Percentiles rank a stretch among this genome's conserved stretches.
Evolutionary conservation across 2,113 vertebrate genomes (phyloP).

Genomic region (Ivindomyrus marchei): DNA sequence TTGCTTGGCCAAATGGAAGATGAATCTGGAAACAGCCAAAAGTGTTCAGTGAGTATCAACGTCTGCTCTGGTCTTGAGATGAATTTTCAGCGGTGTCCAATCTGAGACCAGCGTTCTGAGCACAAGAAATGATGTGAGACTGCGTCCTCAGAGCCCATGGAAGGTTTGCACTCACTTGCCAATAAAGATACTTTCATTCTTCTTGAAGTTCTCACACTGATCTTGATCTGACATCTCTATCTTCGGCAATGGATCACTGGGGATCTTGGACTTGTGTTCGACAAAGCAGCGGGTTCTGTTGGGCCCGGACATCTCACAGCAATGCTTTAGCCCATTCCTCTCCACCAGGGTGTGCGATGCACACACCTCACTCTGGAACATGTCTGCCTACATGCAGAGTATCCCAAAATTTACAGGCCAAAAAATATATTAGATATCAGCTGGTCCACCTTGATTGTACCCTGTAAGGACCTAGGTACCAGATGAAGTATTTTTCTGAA

Average conservation of each 20-base stretch:
- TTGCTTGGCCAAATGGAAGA: not conserved
- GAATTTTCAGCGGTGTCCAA: not conserved
- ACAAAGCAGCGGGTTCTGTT: not conserved
- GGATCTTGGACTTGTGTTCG: not conserved
- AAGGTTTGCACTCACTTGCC: not conserved
- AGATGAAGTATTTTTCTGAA: not conserved
- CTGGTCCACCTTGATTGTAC: not conserved
- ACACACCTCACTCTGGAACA: conserved; percentile 4
- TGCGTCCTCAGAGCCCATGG: not conserved
- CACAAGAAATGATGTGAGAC: not conserved
- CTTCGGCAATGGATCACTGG: not conserved
- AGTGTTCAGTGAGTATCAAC: not conserved
- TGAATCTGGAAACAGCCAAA: not conserved
- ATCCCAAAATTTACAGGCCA: not conserved
- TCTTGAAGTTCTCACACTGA: not conserved
- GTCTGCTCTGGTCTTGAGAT: not conserved
- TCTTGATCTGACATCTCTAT: not conserved
- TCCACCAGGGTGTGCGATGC: not conserved
- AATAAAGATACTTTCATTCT: not conserved
- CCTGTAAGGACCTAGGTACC: not conserved
- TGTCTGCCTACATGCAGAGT: not conserved
- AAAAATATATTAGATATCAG: not conserved
- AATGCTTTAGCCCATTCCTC: not conserved
- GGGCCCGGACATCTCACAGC: not conserved
- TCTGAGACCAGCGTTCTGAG: not conserved